Evolutionary conservation across 2,797 vertebrate species (phyloP).

Genomic region (Rhinatrema bivittatum): DNA sequence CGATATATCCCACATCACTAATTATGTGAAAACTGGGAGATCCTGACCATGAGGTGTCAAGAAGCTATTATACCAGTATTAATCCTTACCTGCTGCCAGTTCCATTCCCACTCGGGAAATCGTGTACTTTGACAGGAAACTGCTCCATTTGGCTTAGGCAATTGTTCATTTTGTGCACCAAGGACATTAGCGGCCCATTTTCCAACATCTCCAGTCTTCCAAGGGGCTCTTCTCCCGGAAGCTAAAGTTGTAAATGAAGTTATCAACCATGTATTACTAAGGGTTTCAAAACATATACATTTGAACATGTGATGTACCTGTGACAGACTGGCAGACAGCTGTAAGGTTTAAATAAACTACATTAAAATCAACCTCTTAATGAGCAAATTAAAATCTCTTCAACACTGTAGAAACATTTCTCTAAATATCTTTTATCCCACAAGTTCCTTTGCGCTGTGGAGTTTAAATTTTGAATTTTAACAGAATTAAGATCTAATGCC

Average conservation of each 20-base stretch:
- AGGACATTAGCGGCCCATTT: conserved; percentile 78
- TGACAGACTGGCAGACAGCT: neutral
- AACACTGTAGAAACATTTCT: too few relatives aligned
- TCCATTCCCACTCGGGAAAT: conserved; percentile 96
- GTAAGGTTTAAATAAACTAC: neutral
- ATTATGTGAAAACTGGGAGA: too few relatives aligned
- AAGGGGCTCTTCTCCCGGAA: conserved; percentile 81
- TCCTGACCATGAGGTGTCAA: too few relatives aligned
- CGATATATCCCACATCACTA: too few relatives aligned
- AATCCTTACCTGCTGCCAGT: conserved; percentile 97
- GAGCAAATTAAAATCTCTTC: neutral
- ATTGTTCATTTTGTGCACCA: conserved; percentile 98
- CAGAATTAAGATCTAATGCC: too few relatives aligned
- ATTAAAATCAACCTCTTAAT: conserved; percentile 4
- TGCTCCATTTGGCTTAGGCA: conserved; percentile 98
- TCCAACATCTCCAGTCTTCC: conserved; percentile 83
- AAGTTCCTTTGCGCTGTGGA: too few relatives aligned
- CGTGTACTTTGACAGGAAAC: conserved; percentile 97
- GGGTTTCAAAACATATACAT: too few relatives aligned
- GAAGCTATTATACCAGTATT: too few relatives aligned
- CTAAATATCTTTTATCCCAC: too few relatives aligned
- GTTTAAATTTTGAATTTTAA: too few relatives aligned
- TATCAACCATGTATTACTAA: neutral
- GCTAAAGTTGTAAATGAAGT: conserved; percentile 47
- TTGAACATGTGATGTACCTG: too few relatives aligned